Evolutionary conservation across 2,113 vertebrate genomes (phyloP).

Genomic region (Macaca nemestrina): DNA sequence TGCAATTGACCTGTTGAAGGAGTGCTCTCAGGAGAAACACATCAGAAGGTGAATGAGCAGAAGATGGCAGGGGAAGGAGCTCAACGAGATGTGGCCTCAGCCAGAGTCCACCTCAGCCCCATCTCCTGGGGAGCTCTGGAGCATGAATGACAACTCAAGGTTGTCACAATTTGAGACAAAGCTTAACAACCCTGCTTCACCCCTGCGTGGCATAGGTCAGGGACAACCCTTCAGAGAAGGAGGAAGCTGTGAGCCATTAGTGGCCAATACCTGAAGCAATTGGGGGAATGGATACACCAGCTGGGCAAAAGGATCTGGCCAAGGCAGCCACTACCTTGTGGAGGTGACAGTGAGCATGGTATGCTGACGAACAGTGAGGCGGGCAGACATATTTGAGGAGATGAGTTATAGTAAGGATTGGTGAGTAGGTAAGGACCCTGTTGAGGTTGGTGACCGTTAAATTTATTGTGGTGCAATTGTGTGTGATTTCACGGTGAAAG

Average conservation of each 20-base stretch:
- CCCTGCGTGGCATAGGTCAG: not conserved
- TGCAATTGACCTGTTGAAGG: not conserved
- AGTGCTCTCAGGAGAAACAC: not conserved
- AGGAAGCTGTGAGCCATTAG: not conserved
- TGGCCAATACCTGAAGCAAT: not conserved
- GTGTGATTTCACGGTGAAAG: not conserved
- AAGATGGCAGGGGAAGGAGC: not conserved
- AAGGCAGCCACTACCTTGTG: not conserved
- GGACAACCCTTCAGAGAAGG: not conserved
- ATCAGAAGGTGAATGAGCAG: not conserved
- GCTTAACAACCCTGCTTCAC: not conserved
- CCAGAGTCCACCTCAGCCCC: not conserved
- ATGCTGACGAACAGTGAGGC: not conserved
- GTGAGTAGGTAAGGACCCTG: not conserved
- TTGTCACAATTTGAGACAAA: not conserved
- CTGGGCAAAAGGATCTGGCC: not conserved
- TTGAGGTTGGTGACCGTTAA: not conserved
- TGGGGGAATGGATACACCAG: not conserved
- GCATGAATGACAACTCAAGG: not conserved
- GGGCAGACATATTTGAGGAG: not conserved
- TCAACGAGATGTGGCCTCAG: not conserved
- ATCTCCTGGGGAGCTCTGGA: not conserved
- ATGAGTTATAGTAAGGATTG: not conserved
- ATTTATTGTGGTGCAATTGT: not conserved
- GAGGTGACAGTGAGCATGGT: not conserved